Evolutionary conservation across 2,888 invertebrate species (phyloP), one percentile per base, ranked within the genome.

Genomic region (Erebia epiphron): DNA sequence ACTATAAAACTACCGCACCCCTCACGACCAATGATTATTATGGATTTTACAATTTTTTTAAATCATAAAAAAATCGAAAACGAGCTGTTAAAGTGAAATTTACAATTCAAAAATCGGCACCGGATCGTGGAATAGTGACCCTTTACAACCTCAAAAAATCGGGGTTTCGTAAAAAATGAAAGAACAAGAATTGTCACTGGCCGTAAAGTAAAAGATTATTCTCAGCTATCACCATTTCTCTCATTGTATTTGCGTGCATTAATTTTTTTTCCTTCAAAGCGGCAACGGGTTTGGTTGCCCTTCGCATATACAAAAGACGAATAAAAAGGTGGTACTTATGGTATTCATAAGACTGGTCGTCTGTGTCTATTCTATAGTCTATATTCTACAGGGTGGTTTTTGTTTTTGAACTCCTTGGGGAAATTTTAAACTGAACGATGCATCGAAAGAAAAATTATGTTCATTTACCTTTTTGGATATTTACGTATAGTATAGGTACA

Each of bases 221-320:
- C 91, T 90, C 92, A 88, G 92, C 92, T 91, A 92, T 92, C 90
- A 92, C 89, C 91, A 93, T 92, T 91, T 92, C 92, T 87, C 86
- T 82, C 79, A 89, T 92, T 92, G 91, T 92, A 84, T 83, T 84
- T 85, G 86, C 85, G 84, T 84, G 88, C 91, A 92, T 92, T 92
- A 91, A 90, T 86, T 86, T 88, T 83, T 81, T 79, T 58, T 57
- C 9, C 84, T 86, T 87, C 83, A 82, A 78, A 79, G 77, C 80
- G 82, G 80, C 88, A 90, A 91, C 92, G 85, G 86, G 91, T 92
- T 92, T 87, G 82, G 87, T 86, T 86, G 87, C 89, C 83, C 83
- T 86, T 82, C 77, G 76, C 77, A 82, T 79, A 90, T 79, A 90
- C 87, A 91, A 91, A 88, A 83, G 86, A 76, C 85, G 81, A 89